Conservation (phyloP, 2,888 invertebrate genomes). For the Mesoligia furuncula region DNA sequence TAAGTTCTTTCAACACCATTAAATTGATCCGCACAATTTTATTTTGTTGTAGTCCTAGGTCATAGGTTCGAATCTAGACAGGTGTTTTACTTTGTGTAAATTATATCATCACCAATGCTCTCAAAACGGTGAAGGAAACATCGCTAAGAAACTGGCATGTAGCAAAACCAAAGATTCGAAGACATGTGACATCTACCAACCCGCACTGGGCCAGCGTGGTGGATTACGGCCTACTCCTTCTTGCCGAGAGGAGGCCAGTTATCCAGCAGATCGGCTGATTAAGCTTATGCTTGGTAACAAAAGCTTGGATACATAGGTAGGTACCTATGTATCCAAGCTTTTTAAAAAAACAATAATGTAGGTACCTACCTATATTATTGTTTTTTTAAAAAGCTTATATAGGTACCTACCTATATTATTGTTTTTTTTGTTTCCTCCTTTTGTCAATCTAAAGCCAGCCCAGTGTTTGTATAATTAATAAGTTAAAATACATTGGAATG, state of each 20-base stretch:
- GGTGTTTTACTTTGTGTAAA: neutral
- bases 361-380: no score
- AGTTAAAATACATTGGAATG: constrained; percentile 53
- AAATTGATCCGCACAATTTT: no score
- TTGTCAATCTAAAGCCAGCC: neutral
- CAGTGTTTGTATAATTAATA: constrained; percentile 17
- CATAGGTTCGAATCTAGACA: neutral
- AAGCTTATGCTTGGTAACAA: neutral
- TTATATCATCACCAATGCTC: neutral
- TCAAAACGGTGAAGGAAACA: neutral
- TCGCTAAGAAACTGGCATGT: neutral
- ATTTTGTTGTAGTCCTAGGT: no score
- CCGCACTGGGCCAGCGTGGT: neutral
- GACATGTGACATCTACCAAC: neutral
- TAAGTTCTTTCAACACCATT: neutral
- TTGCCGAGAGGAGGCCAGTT: neutral
- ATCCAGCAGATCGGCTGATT: neutral
- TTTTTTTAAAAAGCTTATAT: no score
- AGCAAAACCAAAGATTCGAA: neutral
- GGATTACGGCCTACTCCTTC: neutral
- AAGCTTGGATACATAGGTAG: neutral
- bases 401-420: neutral
- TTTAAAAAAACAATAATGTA: no score
- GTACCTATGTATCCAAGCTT: no score
- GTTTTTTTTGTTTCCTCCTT: neutral